Base-by-base conservation (phyloP, 2,888 invertebrate genomes). In the Eupithecia exiguata region DNA sequence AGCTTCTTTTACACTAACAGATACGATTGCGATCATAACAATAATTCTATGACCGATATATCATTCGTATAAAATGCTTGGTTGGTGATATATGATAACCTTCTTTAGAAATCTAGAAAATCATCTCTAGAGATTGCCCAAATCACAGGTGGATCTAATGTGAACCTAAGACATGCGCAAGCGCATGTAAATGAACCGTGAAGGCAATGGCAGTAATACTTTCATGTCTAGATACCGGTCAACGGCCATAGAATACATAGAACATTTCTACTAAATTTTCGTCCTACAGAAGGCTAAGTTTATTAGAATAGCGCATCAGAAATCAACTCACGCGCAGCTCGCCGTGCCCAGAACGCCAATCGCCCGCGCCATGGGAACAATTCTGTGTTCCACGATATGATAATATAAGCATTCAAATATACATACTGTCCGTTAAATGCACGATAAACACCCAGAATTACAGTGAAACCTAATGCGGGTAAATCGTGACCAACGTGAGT, bases 361-460 rank as follows among this genome's bases (percentile, higher is more conserved):
- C 86, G 90, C 81, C 86, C 84, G 84, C 90, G 82, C 92, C 94
- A 94, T 94, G 94, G 94, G 94, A 94, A 94, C 94, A 94, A 94
- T 94, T 94, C 94, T 94, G 94, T 94, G 92, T 93, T 94, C 92
- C 94, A 94, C 94, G 93, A 93, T 94, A 94, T 94, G 94, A 93
- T 94, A 94, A 94, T 94, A 94, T 92, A 92, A 93, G 90, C 92
- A 94, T 94, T 94, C 94, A 94, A 94, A 94, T 94, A 94, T 94
- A 94, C 94, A 94, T 93, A 92, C 91, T 89, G 93, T 92, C 93
- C 94, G 94, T 94, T 94, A 94, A 94, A 94, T 91, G 94, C 94
- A 93, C 94, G 94, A 94, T 94, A 94, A 94, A 94, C 94, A 92
- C 93, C 92, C 94, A 94, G 94, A 94, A 94, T 94, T 94, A 94